Percentiles rank a stretch among this genome's conserved stretches.
Evolutionary conservation across 2,113 vertebrate species (phyloP).

Genomic region (Engraulis encrasicolus): DNA sequence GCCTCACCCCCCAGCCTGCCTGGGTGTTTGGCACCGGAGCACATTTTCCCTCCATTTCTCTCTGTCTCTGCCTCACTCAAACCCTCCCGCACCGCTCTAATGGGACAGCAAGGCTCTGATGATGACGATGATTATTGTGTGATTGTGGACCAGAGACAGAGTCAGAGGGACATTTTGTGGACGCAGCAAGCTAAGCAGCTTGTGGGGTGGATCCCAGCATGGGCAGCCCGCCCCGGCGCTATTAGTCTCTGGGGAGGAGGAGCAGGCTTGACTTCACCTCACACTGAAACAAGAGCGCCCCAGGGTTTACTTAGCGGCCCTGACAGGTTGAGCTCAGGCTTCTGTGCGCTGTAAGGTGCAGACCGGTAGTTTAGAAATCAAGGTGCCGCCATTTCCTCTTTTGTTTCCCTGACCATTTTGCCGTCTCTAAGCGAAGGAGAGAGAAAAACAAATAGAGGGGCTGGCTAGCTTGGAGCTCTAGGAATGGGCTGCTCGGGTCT

Average conservation of each 20-base stretch:
- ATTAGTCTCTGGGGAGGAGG: background rate
- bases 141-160: background rate
- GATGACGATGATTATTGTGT: background rate
- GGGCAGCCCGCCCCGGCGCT: background rate
- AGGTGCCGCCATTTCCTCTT: background rate
- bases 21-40: background rate
- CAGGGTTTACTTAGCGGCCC: background rate
- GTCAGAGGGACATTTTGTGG: background rate
- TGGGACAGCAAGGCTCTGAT: background rate
- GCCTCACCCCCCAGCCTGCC: background rate
- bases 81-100: background rate
- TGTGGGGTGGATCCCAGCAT: background rate
- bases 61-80: constrained; percentile 23
- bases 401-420: background rate
- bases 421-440: background rate
- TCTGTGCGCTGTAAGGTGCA: background rate
- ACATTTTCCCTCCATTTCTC: constrained; percentile 14
- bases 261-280: background rate
- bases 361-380: background rate
- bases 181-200: background rate
- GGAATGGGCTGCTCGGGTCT: background rate
- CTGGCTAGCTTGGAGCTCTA: background rate
- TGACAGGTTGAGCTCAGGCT: background rate
- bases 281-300: too few species aligned
- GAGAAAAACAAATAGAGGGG: background rate